Evolutionary conservation across 2,888 invertebrate genomes (phyloP), one percentile per base, ranked within the genome.

Genomic region (Callyntrura guangdongensis): DNA sequence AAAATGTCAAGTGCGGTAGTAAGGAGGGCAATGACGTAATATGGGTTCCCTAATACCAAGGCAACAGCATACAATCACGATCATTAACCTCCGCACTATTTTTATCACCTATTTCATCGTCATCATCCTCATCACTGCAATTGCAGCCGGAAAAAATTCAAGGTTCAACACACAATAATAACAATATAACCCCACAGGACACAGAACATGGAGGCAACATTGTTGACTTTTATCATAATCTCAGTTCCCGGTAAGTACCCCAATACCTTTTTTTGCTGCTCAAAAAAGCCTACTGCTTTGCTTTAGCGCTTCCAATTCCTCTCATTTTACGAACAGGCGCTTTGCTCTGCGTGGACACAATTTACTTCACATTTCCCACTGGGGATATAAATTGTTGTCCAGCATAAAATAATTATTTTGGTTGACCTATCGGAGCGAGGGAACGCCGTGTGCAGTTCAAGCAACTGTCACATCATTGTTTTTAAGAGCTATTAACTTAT

Each of bases 201-300:
- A n/a, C n/a, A n/a, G n/a, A 89, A 82, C 59, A 89, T 89, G 89
- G 89, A 61, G 69, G 49, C 36, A 49, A 74, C 89, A 74, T 20
- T 89, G 49, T 49, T 89, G 74, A 47, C 89, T 25, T 89, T 89
- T 74, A 61, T 83, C 74, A 77, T 89, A 64, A 89, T 89, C 45
- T 89, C 83, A 83, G 74, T 89, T 83, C 89, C 89, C 27, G 89
- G 89, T 89, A 89, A 89, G 89, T 67, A 53, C 14, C n/a, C 36
- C 8, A 36, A 2, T 6, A 4, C 36, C 36, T 36, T 6, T 6
- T 36, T 36, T 36, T 6, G 36, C 36, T 36, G 36, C 6, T 36
- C 36, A 36, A 36, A 36, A 4, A 36, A n/a, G n/a, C 6, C 36
- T 36, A n/a, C 36, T 36, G 36, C 36, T 36, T 36, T 36, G 53